A percentile compares a stretch with the other conserved stretches of the same genome.
phyloP scores from a whole-genome alignment of 2,888 invertebrate genomes.

The Nemapogon koenigi region DNA sequence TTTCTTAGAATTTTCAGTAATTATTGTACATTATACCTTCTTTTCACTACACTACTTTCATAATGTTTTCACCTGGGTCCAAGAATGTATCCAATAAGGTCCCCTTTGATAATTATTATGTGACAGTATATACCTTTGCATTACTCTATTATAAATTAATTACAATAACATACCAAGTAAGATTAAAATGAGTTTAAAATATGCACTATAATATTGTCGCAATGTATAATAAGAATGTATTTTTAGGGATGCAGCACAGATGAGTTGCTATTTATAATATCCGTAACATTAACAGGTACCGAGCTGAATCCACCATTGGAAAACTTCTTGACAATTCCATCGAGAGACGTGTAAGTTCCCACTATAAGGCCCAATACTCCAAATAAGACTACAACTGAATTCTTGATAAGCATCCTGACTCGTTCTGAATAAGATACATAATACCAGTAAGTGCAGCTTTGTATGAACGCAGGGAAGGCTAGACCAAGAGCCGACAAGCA shows the following conservation, averaged over 20 bases:
- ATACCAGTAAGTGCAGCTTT: conserved; percentile 83
- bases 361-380: conserved; percentile 72
- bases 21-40: too few species aligned
- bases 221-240: not conserved
- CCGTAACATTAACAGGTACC: not conserved
- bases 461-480: conserved; percentile 89
- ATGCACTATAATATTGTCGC: too few species aligned
- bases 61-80: too few species aligned
- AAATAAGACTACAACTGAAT: conserved; percentile 68
- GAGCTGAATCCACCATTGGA: conserved; percentile 21
- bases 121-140: too few species aligned
- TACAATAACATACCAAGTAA: too few species aligned
- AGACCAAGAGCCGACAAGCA: conserved; percentile 88
- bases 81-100: too few species aligned
- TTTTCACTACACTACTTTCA: too few species aligned
- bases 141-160: too few species aligned
- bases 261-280: not conserved
- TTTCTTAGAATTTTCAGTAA: too few species aligned
- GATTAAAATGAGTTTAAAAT: too few species aligned
- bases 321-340: conserved; percentile 68
- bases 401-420: conserved; percentile 66
- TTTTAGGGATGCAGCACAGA: not conserved
- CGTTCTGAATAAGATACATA: conserved; percentile 60
- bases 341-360: conserved; percentile 73
- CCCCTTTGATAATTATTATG: too few species aligned